These are phyloP conservation scores for Eidolon helvum DNA, from an alignment of 2,113 vertebrate species.

Conservation along the genomic window DNA sequence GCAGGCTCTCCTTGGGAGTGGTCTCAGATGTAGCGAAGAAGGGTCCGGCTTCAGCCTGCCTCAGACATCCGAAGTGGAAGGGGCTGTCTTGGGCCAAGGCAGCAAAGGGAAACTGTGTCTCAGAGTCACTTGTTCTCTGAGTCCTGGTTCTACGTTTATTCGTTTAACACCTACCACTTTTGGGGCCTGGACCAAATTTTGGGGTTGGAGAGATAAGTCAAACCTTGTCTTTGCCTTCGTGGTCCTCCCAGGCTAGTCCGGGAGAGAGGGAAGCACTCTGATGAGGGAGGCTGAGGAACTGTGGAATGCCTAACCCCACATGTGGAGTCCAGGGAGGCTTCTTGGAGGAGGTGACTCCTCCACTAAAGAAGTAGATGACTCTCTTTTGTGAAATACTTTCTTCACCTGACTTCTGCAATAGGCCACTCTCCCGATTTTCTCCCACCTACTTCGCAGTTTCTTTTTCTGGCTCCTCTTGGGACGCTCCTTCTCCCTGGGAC, in stretches of 20 bases:
- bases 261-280: neutral
- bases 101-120: neutral
- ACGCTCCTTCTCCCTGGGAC: neutral
- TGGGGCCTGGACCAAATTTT: neutral
- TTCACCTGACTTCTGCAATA: neutral
- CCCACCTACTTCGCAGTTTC: neutral
- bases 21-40: neutral
- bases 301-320: neutral
- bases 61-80: neutral
- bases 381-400: neutral
- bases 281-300: neutral
- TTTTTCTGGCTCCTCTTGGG: neutral
- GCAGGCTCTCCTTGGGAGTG: neutral
- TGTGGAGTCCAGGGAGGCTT: neutral
- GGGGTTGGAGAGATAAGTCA: neutral
- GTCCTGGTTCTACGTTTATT: neutral
- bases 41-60: neutral
- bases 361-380: neutral
- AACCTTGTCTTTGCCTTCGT: neutral
- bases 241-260: neutral
- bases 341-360: neutral
- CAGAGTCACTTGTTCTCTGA: neutral
- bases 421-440: neutral
- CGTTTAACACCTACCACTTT: neutral
- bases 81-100: neutral